A percentile compares a stretch with the other conserved stretches of the same genome.
These are phyloP conservation scores for Phengaris alcon DNA, from an alignment of 2,888 invertebrate species.

Conservation along the genomic window DNA sequence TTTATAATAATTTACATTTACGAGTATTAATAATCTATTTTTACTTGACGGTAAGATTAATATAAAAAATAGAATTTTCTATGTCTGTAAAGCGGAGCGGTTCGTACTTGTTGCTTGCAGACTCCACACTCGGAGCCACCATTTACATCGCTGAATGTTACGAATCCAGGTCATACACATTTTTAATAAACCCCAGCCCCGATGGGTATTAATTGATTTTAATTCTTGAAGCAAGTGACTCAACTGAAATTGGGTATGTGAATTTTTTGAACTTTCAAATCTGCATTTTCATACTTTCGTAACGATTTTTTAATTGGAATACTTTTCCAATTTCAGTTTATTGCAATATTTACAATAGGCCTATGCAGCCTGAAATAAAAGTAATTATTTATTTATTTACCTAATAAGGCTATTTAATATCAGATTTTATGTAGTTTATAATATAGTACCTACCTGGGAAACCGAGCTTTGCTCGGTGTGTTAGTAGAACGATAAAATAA, in stretches of 20 bases:
- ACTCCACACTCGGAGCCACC: background rate
- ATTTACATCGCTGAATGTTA: background rate
- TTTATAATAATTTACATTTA: background rate
- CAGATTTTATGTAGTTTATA: background rate
- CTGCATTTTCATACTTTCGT: background rate
- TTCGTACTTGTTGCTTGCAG: conserved; percentile 6
- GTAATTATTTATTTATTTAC: too few species aligned
- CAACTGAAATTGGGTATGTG: background rate
- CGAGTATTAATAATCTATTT: background rate
- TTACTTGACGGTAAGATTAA: background rate
- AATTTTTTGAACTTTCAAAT: background rate
- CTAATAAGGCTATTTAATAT: background rate
- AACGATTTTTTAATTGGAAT: background rate
- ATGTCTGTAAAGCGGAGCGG: background rate
- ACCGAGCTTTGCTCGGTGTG: too few species aligned
- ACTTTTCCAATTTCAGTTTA: too few species aligned
- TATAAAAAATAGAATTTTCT: background rate
- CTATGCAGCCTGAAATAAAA: too few species aligned
- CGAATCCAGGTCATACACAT: conserved; percentile 16
- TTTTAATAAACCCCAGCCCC: background rate
- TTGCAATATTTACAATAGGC: too few species aligned
- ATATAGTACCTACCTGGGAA: too few species aligned
- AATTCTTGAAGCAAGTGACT: background rate
- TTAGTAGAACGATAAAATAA: too few species aligned
- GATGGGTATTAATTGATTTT: background rate